A percentile compares a stretch with the other conserved stretches of the same genome.
These are phyloP conservation scores for Apus apus DNA, from an alignment of 2,113 vertebrate genomes.

Conservation along the genomic window DNA sequence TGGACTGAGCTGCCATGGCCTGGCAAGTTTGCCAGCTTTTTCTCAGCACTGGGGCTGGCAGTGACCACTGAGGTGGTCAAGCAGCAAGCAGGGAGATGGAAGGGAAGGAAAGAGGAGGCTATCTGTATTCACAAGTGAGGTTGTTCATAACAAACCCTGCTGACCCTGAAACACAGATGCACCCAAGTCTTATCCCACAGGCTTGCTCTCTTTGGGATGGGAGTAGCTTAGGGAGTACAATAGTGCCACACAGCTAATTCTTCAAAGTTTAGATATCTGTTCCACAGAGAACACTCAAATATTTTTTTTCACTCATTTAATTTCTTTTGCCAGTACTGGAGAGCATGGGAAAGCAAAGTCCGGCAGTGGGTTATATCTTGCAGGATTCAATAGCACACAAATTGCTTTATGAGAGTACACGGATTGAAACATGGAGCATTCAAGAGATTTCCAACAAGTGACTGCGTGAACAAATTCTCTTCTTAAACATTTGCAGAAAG, in stretches of 20 bases:
- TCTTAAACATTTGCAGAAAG: not conserved
- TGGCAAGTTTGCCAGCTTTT: not conserved
- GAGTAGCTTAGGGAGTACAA: not conserved
- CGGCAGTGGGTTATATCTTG: not conserved
- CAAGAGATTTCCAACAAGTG: not conserved
- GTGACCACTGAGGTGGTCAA: not conserved
- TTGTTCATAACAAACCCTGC: not conserved
- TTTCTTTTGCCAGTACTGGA: not conserved
- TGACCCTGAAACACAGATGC: not conserved
- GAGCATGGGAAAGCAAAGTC: not conserved
- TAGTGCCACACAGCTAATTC: not conserved
- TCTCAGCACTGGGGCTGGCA: not conserved
- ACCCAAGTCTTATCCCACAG: not conserved
- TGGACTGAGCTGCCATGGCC: accelerated
- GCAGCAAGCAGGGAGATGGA: not conserved
- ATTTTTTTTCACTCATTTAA: not conserved
- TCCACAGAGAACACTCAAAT: not conserved
- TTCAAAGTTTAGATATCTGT: not conserved
- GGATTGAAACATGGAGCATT: not conserved
- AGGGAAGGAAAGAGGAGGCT: not conserved
- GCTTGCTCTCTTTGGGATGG: not conserved
- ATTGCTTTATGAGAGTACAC: not conserved
- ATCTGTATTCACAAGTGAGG: not conserved
- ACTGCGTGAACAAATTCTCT: not conserved
- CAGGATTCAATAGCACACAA: not conserved